Conservation (phyloP, 2,113 vertebrate genomes). For the Tragelaphus buxtoni region DNA sequence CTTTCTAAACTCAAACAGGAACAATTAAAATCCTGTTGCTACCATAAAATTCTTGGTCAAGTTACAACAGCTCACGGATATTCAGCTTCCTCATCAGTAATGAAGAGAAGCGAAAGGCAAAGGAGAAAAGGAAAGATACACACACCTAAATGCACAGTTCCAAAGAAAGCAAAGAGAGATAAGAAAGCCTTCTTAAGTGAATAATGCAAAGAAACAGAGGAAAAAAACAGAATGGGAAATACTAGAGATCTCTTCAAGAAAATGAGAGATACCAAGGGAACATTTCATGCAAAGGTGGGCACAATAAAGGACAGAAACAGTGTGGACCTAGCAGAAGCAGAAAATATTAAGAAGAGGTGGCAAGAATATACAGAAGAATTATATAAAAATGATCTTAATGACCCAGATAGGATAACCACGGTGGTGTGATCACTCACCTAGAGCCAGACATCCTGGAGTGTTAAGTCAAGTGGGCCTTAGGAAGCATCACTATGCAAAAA, state of each 20-base stretch:
- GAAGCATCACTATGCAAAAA: not conserved
- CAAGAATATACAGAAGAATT: not conserved
- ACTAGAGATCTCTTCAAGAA: not conserved
- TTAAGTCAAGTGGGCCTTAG: not conserved
- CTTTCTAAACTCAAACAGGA: not conserved
- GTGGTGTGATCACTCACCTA: not conserved
- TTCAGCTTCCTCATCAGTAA: not conserved
- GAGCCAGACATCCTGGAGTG: not conserved
- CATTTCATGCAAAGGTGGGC: not conserved
- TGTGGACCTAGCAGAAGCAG: not conserved
- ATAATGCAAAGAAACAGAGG: not conserved
- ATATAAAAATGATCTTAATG: not conserved
- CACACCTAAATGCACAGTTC: not conserved
- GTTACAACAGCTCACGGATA: not conserved
- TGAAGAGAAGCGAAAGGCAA: not conserved
- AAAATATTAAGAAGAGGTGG: not conserved
- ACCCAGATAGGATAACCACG: not conserved
- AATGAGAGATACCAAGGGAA: not conserved
- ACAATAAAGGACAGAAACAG: not conserved
- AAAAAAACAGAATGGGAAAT: not conserved
- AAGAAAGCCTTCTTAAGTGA: not conserved
- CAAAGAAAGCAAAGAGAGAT: not conserved
- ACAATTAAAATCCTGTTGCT: not conserved
- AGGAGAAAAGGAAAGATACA: not conserved
- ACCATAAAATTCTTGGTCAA: not conserved